Evolutionary conservation across 2,797 vertebrate genomes (phyloP), one percentile per base, ranked within the genome.

Genomic region (Alosa sapidissima): DNA sequence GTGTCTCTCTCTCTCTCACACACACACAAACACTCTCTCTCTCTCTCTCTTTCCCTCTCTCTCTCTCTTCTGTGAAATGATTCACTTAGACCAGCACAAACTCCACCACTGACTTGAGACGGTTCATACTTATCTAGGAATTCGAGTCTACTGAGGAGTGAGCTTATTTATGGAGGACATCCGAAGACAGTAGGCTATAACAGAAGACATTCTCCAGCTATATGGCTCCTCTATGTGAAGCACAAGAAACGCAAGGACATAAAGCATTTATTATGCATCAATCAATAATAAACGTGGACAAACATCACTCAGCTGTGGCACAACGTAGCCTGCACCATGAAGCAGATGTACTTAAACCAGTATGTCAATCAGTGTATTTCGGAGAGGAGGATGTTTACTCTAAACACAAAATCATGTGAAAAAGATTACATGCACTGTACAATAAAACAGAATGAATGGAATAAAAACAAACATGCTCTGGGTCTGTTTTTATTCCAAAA

Each of bases 71-170:
- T 6, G 33, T 75, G 68, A 75, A 45, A 75, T 88, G 89, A 51
- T 24, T 86, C 88, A 88, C 83, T 86, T 75, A 75, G 68, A 75
- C 68, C 68, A 75, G 33, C 36, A 41, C 68, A 11, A 75, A 75
- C 68, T 75, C 68, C 68, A 33, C 13, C 14, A 75, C 33, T 75
- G 68, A 75, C 68, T 75, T 75, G 14, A 75, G 68, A 75, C 33
- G 13, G 68, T 75, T 72, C 28, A 36, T 36, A 75, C 36, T 45
- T 75, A 75, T 75, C 62, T 75, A 41, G 68, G 68, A 75, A 75
- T 75, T 14, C 33, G 16, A 75, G 13, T 14, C 68, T 75, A 19
- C 36, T 16, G 33, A 41, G 33, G 68, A 75, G 68, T 36, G 36
- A 41, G 13, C 33, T 75, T 45, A 41, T 41, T 75, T 75, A 75